phyloP scores from a whole-genome alignment of 2,797 vertebrate genomes.

The Hemitrygon akajei region DNA sequence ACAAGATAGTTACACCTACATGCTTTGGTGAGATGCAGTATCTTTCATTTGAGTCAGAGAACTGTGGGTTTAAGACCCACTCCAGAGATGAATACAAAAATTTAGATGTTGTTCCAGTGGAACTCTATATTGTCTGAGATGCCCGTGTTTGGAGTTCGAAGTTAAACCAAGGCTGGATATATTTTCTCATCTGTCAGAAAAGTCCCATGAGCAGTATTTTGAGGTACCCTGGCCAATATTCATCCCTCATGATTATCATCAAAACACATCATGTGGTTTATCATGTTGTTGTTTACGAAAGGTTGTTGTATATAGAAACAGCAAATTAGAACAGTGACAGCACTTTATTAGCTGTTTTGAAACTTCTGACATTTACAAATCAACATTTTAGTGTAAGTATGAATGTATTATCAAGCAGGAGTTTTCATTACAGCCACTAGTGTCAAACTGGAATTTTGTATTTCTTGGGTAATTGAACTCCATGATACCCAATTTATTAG shows the following conservation, averaged over 20 bases:
- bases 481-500: neutral
- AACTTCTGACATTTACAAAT: too few species aligned
- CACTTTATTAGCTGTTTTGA: neutral
- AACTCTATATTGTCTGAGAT: neutral
- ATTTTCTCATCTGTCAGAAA: too few species aligned
- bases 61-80: neutral
- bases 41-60: neutral
- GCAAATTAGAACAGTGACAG: too few species aligned
- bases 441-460: neutral
- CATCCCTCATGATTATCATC: too few species aligned
- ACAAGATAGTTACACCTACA: constrained; percentile 24
- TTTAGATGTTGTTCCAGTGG: neutral
- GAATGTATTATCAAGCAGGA: too few species aligned
- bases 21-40: neutral
- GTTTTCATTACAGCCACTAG: neutral
- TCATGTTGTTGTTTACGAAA: neutral
- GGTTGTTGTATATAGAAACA: neutral
- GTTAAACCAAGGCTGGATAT: neutral
- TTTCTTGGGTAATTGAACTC: neutral
- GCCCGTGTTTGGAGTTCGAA: neutral
- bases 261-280: neutral
- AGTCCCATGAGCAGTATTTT: neutral
- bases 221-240: neutral
- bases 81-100: neutral
- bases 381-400: too few species aligned